These are phyloP conservation scores for Cardiocondyla obscurior DNA, from an alignment of 1,140 invertebrate species.

Conservation along the genomic window DNA sequence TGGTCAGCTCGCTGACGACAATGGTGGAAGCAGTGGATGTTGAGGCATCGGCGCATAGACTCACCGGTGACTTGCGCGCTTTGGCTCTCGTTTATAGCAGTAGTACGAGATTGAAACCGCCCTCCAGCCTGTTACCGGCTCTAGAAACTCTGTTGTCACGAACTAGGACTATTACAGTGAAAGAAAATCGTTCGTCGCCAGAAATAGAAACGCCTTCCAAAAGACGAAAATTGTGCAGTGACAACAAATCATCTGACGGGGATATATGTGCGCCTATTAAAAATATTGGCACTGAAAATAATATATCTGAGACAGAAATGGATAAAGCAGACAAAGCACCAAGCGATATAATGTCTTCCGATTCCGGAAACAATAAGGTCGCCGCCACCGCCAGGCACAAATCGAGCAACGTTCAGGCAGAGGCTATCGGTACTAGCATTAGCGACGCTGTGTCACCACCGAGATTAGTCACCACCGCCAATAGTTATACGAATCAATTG, in stretches of 20 bases:
- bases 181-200: constrained; percentile 72
- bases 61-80: constrained; percentile 85
- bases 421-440: constrained; percentile 51
- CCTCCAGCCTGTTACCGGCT: constrained; percentile 73
- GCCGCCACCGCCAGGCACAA: constrained; percentile 60
- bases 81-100: constrained; percentile 84
- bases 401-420: constrained; percentile 63
- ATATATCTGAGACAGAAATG: constrained; percentile 52
- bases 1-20: constrained; percentile 84
- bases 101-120: constrained; percentile 79
- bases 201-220: constrained; percentile 79
- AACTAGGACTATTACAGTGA: constrained; percentile 73
- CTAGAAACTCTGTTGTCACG: constrained; percentile 76
- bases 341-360: constrained; percentile 65
- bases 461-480: constrained; percentile 59
- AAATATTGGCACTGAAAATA: constrained; percentile 60
- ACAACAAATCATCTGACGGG: constrained; percentile 60
- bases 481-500: constrained; percentile 76
- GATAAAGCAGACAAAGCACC: constrained; percentile 63
- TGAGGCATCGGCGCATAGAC: constrained; percentile 81
- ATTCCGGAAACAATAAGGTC: constrained; percentile 67
- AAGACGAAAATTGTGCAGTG: constrained; percentile 79
- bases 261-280: constrained; percentile 57
- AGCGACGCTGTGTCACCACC: constrained; percentile 53
- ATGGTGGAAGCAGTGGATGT: constrained; percentile 84